These are phyloP conservation scores for Drosophila kuntzei DNA, from an alignment of 2,888 invertebrate genomes.

Conservation along the genomic window DNA sequence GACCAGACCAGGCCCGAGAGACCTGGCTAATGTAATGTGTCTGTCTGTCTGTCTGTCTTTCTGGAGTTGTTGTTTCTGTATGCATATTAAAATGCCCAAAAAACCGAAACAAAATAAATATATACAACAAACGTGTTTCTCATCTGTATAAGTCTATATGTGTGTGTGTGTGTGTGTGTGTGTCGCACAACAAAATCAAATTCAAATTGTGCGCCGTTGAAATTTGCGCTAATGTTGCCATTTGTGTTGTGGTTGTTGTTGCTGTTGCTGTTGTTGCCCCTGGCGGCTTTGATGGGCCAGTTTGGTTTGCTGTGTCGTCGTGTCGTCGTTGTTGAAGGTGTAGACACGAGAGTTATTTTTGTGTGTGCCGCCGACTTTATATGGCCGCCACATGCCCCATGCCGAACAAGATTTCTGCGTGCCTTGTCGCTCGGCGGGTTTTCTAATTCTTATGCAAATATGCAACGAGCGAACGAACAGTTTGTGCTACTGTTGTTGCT, in stretches of 20 bases:
- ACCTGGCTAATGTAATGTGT: slow-evolving; percentile 59
- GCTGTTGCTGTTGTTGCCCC: slow-evolving; percentile 34
- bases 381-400: slow-evolving; percentile 62
- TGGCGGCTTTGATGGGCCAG: slow-evolving; percentile 68
- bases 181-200: slow-evolving; percentile 74
- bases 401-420: slow-evolving; percentile 66
- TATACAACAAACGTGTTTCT: slow-evolving; percentile 73
- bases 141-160: slow-evolving; percentile 21
- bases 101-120: slow-evolving; percentile 74
- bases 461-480: slow-evolving; percentile 47
- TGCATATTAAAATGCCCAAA: slow-evolving; percentile 68
- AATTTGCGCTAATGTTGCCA: slow-evolving; percentile 81
- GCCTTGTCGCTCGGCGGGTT: slow-evolving; percentile 60
- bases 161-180: slow-evolving; percentile 30
- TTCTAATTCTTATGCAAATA: slow-evolving; percentile 82
- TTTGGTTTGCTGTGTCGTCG: slow-evolving; percentile 54
- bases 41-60: slow-evolving; percentile 34
- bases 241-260: slow-evolving; percentile 53
- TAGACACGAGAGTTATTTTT: slow-evolving; percentile 72
- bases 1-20: slow-evolving; percentile 38
- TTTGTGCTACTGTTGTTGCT: slow-evolving; percentile 48
- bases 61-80: slow-evolving; percentile 43
- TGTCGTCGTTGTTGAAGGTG: slow-evolving; percentile 64
- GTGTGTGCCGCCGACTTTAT: slow-evolving; percentile 67
- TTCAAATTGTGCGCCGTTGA: slow-evolving; percentile 77